Conservation (phyloP, 2,888 invertebrate species). For the Muscina levida region DNA sequence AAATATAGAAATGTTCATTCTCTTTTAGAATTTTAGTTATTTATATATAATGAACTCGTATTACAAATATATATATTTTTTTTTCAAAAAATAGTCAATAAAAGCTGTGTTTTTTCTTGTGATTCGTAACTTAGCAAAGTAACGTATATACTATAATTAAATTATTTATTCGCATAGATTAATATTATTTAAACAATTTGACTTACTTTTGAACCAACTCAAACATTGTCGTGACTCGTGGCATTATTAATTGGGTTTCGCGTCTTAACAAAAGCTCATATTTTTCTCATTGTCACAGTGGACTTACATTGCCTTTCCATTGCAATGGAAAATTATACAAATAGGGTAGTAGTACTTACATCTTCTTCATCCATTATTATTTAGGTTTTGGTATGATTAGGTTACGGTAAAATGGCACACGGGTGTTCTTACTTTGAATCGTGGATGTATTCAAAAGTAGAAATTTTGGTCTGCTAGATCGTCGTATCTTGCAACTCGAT, state of each 20-base stretch:
- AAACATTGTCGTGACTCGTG: no score
- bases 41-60: no score
- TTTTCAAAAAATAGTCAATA: no score
- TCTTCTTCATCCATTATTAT: constrained; percentile 40
- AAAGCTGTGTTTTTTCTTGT: no score
- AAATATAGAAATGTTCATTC: no score
- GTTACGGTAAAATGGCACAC: constrained; percentile 37
- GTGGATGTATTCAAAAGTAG: constrained; percentile 29
- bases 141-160: no score
- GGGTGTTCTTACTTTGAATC: constrained; percentile 24
- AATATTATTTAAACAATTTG: no score
- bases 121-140: no score
- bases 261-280: neutral
- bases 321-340: constrained; percentile 13
- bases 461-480: constrained; percentile 34
- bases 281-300: neutral
- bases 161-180: no score
- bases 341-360: constrained; percentile 8
- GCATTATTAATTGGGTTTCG: neutral
- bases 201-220: neutral
- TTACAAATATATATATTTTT: no score
- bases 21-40: no score
- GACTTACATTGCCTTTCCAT: neutral
- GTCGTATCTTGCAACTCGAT: neutral
- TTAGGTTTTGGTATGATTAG: constrained; percentile 38